Evolutionary conservation across 2,113 vertebrate species (phyloP).

Genomic region (Melanostigma gelatinosum): DNA sequence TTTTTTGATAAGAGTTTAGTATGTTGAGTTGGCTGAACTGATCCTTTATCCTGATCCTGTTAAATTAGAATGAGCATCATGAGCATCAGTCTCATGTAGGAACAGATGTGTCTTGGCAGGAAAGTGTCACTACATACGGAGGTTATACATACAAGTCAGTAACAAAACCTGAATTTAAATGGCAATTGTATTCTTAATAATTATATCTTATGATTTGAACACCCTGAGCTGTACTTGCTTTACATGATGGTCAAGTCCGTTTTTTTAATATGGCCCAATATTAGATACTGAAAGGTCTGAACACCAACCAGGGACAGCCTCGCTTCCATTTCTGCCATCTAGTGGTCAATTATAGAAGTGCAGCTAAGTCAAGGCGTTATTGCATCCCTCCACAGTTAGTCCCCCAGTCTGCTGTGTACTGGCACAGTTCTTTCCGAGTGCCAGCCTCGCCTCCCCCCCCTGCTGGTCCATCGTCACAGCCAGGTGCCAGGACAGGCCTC

Average conservation of each 20-base stretch:
- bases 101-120: not conserved
- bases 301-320: constrained; percentile 1
- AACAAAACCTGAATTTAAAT: not conserved
- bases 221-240: not conserved
- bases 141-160: not conserved
- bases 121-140: not conserved
- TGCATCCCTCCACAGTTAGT: constrained; percentile 57
- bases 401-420: constrained; percentile 72
- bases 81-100: not conserved
- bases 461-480: constrained; percentile 75
- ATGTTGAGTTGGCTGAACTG: not conserved
- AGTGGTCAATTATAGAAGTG: constrained; percentile 54
- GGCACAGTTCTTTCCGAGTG: constrained; percentile 67
- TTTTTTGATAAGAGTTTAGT: not conserved
- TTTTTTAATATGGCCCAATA: not conserved
- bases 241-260: not conserved
- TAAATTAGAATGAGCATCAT: not conserved
- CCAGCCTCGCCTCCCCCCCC: constrained; percentile 69
- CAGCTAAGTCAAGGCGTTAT: constrained; percentile 33
- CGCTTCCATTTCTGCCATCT: constrained; percentile 51
- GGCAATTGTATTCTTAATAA: not conserved
- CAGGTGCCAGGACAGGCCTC: constrained; percentile 78
- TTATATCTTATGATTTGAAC: constrained; percentile 1
- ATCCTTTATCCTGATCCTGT: too few species aligned
- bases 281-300: not conserved